Conservation (phyloP, 1,140 invertebrate genomes). For the Drosophila setifemur region DNA sequence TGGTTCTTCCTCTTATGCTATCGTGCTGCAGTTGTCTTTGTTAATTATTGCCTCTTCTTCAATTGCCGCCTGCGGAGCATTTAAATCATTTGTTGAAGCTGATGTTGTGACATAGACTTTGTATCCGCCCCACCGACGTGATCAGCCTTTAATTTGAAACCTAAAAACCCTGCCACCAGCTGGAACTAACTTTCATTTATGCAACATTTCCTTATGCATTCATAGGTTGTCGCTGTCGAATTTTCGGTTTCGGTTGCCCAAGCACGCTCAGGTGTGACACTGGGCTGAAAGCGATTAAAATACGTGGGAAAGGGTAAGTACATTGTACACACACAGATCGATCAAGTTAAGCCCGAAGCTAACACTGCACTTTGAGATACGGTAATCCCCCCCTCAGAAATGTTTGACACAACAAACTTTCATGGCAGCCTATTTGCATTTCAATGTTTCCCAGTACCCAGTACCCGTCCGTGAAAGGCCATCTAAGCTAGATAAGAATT, state of each 20-base stretch:
- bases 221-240: slow-evolving; percentile 5
- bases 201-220: slow-evolving; percentile 25
- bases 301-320: slow-evolving; percentile 4
- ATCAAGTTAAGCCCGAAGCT: neutral
- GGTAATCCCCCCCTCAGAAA: neutral
- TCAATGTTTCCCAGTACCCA: slow-evolving; percentile 2
- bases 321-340: slow-evolving; percentile 1
- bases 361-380: neutral
- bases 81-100: slow-evolving; percentile 65
- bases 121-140: slow-evolving; percentile 34
- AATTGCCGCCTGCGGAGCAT: slow-evolving; percentile 60
- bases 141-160: slow-evolving; percentile 8
- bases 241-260: slow-evolving; percentile 21
- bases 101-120: slow-evolving; percentile 53
- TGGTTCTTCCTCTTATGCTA: slow-evolving; percentile 3
- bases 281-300: slow-evolving; percentile 7
- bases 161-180: neutral
- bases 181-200: slow-evolving; percentile 47
- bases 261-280: slow-evolving; percentile 12
- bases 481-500: slow-evolving; percentile 21
- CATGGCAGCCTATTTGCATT: slow-evolving; percentile 8
- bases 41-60: slow-evolving; percentile 61
- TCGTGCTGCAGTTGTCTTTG: slow-evolving; percentile 30
- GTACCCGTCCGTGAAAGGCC: slow-evolving; percentile 4
- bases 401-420: slow-evolving; percentile 1